A percentile compares a stretch with the other conserved stretches of the same genome.
phyloP scores from a whole-genome alignment of 2,888 invertebrate species.

The Eueremaeus valkanovi region DNA sequence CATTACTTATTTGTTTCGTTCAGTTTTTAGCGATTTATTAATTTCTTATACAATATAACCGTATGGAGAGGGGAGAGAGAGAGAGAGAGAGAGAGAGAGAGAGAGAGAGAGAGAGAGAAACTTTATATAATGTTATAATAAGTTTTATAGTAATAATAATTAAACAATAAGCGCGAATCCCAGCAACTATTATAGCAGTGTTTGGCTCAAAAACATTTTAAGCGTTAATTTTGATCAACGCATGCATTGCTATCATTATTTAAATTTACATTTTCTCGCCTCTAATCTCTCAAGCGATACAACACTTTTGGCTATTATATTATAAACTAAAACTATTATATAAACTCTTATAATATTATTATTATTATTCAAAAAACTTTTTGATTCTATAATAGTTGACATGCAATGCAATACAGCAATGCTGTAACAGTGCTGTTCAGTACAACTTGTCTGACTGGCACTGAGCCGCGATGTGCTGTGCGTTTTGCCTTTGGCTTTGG shows the following conservation, averaged over 20 bases:
- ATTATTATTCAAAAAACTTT: not conserved
- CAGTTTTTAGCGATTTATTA: constrained; percentile 1
- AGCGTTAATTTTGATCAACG: not conserved
- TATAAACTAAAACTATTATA: constrained; percentile 5
- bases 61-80: no score
- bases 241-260: not conserved
- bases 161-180: constrained; percentile 14
- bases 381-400: not conserved
- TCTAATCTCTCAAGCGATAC: constrained; percentile 20
- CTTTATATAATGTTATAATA: constrained; percentile 2
- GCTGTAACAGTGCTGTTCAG: no score
- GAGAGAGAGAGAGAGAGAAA: no score
- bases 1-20: constrained; percentile 37
- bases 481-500: not conserved
- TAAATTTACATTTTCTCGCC: constrained; percentile 12
- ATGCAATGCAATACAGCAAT: not conserved
- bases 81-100: no score
- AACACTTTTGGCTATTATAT: not conserved
- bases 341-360: no score
- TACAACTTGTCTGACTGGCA: not conserved
- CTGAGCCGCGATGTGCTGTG: not conserved
- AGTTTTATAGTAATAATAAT: constrained; percentile 23
- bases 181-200: constrained; percentile 1
- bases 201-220: not conserved
- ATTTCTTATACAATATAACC: not conserved